Base-by-base conservation (phyloP, 1,140 invertebrate species). In the Epicauta chinensis region DNA sequence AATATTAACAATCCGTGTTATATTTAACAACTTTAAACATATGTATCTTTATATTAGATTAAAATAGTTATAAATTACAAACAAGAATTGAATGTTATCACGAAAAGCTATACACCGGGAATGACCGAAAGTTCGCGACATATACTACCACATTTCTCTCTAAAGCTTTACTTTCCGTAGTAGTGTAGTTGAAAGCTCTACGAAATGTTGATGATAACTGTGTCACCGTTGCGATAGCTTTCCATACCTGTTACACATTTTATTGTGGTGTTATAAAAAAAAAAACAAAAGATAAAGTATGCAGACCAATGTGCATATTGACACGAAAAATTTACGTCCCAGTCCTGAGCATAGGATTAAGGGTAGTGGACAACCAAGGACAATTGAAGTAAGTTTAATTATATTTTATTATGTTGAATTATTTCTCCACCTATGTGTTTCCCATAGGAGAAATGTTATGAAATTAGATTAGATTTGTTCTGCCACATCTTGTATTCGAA, bases 221-320 rank as follows among this genome's bases (percentile, higher is more conserved):
- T 45, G 29, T 46, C 45, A 47, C 15, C 4, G 35, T 35, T 42
- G 23, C 23, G 23, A 23, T 23, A 23, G 7, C 23, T 23, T 23
- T 3, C 31, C 35, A 54, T 44, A 58, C 56, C 51, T 58, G 56
- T 58, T 58, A 54, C 56, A 42, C 39, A 7, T n/a, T n/a, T n/a
- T n/a, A n/a, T 23, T 23, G 23, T 23, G 23, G 4, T 23, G 4
- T 3, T 3, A 2, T 23, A 3, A 30, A 13, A 23, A 16, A 16
- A 10, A n/a, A 13, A n/a, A 3, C 29, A 13, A 23, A 16, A 16
- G 6, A n/a, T 10, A n/a, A 73, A 58, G 34, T 14, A 81, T 81
- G 79, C 79, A 81, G 74, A 81, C 80, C 11, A 81, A 81, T 63
- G 80, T 81, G 52, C 79, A 81, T 66, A 81, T 81, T 41, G 80